Percentiles rank a stretch among this genome's conserved stretches.
Conservation (phyloP, 2,113 vertebrate species). For the Artemisiospiza belli region DNA sequence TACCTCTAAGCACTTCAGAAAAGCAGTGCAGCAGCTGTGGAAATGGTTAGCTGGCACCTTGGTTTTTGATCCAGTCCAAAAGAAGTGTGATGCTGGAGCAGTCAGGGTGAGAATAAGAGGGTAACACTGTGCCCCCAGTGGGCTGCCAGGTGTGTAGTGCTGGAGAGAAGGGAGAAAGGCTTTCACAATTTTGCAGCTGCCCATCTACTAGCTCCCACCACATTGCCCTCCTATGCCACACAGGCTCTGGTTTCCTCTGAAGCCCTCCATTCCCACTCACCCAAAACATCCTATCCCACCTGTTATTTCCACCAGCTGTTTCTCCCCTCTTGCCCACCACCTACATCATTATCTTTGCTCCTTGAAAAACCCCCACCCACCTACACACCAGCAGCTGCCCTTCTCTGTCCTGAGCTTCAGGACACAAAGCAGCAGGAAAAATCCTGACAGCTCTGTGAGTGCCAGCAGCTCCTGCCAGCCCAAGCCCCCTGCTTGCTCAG, state of each 20-base stretch:
- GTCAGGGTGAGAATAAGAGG: not conserved
- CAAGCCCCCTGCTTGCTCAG: not conserved
- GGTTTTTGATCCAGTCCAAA: not conserved
- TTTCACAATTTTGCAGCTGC: not conserved
- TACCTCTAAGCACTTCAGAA: not conserved
- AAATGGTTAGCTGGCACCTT: not conserved
- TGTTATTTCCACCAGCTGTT: not conserved
- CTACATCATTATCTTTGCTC: not conserved
- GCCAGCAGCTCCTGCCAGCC: not conserved
- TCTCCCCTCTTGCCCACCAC: not conserved
- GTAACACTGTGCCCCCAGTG: accelerated
- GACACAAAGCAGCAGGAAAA: not conserved
- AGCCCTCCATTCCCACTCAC: not conserved
- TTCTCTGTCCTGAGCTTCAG: not conserved
- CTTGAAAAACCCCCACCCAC: not conserved
- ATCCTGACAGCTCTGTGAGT: not conserved
- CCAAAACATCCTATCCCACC: not conserved
- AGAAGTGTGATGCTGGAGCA: not conserved
- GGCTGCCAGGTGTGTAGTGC: accelerated
- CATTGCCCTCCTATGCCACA: not conserved
- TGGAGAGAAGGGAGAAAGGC: not conserved
- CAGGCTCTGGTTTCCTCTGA: not conserved
- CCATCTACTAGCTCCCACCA: not conserved
- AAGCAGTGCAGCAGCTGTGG: not conserved
- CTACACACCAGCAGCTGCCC: not conserved